Conservation (phyloP, 2,797 vertebrate genomes). For the Spheniscus humboldti region DNA sequence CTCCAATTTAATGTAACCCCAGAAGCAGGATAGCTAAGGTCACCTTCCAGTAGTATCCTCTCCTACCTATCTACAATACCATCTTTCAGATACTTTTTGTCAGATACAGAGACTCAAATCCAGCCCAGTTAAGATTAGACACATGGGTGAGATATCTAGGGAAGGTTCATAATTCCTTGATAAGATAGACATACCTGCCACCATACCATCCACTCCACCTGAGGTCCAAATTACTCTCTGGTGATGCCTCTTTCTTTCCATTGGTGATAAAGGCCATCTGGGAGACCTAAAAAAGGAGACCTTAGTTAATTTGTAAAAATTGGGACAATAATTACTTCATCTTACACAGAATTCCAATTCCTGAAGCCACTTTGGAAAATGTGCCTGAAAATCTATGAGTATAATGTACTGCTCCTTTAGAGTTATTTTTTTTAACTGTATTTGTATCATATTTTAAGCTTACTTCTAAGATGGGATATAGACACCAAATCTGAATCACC, state of each 20-base stretch:
- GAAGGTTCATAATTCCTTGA: neutral
- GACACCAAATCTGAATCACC: neutral
- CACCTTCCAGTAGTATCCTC: neutral
- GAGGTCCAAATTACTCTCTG: neutral
- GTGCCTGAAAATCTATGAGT: neutral
- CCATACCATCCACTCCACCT: neutral
- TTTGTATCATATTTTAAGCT: neutral
- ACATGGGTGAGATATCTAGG: neutral
- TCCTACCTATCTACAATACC: neutral
- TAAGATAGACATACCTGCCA: neutral
- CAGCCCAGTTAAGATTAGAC: neutral
- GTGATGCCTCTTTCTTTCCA: neutral
- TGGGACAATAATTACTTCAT: neutral
- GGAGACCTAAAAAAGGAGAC: neutral
- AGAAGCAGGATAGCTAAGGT: neutral
- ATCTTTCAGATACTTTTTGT: neutral
- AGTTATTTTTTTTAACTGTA: neutral
- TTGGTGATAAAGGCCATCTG: neutral
- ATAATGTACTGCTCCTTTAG: neutral
- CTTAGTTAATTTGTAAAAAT: neutral
- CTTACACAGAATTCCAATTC: neutral
- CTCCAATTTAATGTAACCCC: neutral
- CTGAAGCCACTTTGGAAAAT: neutral
- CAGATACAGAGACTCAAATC: neutral
- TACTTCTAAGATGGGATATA: neutral